Percentiles rank a stretch among this genome's conserved stretches.
Evolutionary conservation across 1,140 invertebrate species (phyloP).

Genomic region (Diabrotica virgifera): DNA sequence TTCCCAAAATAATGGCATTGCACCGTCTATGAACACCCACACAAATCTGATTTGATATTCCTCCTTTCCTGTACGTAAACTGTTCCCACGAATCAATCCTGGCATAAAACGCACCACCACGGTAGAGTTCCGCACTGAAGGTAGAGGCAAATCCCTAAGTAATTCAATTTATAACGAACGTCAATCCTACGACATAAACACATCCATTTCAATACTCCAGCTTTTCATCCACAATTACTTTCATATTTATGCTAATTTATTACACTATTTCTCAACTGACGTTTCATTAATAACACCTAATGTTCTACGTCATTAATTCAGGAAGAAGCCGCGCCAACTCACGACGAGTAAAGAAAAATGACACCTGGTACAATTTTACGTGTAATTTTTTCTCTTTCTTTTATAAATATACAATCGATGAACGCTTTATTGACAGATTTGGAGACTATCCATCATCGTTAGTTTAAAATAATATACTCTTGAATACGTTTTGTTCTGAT

Average conservation of each 20-base stretch:
- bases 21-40: too few species aligned
- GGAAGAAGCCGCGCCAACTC: background rate
- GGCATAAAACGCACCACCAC: too few species aligned
- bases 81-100: too few species aligned
- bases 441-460: too few species aligned
- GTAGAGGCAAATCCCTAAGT: background rate
- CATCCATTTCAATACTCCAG: background rate
- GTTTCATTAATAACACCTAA: conserved; percentile 1
- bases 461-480: too few species aligned
- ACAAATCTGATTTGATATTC: too few species aligned
- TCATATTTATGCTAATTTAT: conserved; percentile 3
- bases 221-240: conserved; percentile 2
- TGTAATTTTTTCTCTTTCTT: background rate
- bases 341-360: conserved; percentile 2
- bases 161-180: conserved; percentile 1
- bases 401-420: too few species aligned
- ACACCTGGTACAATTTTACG: background rate
- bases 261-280: background rate
- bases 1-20: too few species aligned
- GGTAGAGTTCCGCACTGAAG: too few species aligned
- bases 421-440: too few species aligned
- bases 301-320: background rate
- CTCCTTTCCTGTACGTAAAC: too few species aligned
- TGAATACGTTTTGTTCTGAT: too few species aligned
- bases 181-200: background rate